Evolutionary conservation across 2,797 vertebrate genomes (phyloP).

Genomic region (Microcaecilia unicolor): DNA sequence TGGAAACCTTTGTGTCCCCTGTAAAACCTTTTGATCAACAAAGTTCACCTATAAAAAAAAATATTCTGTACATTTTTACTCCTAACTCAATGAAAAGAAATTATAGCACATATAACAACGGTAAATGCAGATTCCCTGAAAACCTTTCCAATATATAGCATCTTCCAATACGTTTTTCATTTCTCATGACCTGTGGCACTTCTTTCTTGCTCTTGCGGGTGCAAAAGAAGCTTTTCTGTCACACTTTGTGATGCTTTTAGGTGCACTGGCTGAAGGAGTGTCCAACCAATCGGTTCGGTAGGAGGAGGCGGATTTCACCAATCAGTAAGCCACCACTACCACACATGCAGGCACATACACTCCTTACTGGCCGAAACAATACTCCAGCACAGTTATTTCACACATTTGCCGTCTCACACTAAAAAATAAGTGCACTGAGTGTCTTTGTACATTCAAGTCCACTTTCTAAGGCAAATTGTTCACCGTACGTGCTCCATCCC

Average conservation of each 20-base stretch:
- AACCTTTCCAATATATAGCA: conserved; percentile 28
- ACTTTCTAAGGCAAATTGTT: conserved; percentile 76
- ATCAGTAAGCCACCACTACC: conserved; percentile 37
- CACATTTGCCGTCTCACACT: conserved; percentile 57
- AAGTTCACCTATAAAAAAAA: conserved; percentile 38
- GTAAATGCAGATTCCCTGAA: conserved; percentile 39
- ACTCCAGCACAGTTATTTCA: conserved; percentile 54
- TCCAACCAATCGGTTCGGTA: conserved; percentile 23
- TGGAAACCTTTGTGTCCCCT: conserved; percentile 43
- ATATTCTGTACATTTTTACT: conserved; percentile 53
- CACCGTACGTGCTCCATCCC: conserved; percentile 57
- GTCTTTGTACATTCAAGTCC: conserved; percentile 90
- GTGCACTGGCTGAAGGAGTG: conserved; percentile 19
- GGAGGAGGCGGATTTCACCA: conserved; percentile 45
- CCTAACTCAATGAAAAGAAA: conserved; percentile 47
- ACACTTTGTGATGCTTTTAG: conserved; percentile 30
- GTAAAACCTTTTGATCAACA: conserved; percentile 54
- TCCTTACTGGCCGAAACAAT: conserved; percentile 46
- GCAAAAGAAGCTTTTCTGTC: conserved; percentile 22
- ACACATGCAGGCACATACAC: conserved; percentile 29
- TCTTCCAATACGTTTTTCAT: conserved; percentile 30
- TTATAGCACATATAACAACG: conserved; percentile 45
- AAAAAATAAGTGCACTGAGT: conserved; percentile 73
- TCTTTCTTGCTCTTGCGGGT: conserved; percentile 31
- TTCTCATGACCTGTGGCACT: conserved; percentile 44